Evolutionary conservation across 2,113 vertebrate genomes (phyloP), one percentile per base, ranked within the genome.

Genomic region (Dascyllus trimaculatus): DNA sequence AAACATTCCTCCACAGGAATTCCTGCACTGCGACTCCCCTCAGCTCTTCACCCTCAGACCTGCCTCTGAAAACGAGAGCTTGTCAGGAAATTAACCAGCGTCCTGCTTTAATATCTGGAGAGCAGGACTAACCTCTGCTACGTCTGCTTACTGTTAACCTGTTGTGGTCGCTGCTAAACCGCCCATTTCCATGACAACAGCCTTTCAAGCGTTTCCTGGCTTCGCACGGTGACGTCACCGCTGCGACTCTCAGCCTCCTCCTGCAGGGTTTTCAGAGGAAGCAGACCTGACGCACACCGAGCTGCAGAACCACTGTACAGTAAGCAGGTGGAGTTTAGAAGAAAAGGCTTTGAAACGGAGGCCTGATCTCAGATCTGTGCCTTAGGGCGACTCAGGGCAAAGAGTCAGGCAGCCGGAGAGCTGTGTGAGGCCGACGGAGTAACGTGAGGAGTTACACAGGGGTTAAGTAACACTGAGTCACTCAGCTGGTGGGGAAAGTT

Each of bases 1-100:
- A 4, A 43, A 38, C 82, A 88, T 92, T 91, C 90, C 86, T 81
- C 45, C 35, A 75, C 69, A 38, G 52, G 61, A 76, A 85, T 70
- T 46, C 81, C 52, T 62, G 35, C 25, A 74, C 81, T 61, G 40
- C 45, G 64, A 64, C 49, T 68, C 58, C 25, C 32, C 22, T 71
- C 63, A 74, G 58, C 26, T 2, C 5, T 29, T 29, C 5, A 29
- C 26, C 2, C 29, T 29, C n/a, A n/a, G n/a, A n/a, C n/a, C 29
- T 29, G 29, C 29, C 29, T 29, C 29, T 6, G n/a, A 29, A 68
- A 52, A 65, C 64, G n/a, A 11, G 1, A 11, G 4, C 43, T 73
- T 57, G 45, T 43, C 11, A 46, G 49, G 57, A 40, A 49, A 52
- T 17, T 5, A 35, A 10, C 32, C 32, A 8, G 7, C 32, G 32